Evolutionary conservation across 1,140 invertebrate species (phyloP), one percentile per base, ranked within the genome.

Genomic region (Carcinoscorpius rotundicauda): DNA sequence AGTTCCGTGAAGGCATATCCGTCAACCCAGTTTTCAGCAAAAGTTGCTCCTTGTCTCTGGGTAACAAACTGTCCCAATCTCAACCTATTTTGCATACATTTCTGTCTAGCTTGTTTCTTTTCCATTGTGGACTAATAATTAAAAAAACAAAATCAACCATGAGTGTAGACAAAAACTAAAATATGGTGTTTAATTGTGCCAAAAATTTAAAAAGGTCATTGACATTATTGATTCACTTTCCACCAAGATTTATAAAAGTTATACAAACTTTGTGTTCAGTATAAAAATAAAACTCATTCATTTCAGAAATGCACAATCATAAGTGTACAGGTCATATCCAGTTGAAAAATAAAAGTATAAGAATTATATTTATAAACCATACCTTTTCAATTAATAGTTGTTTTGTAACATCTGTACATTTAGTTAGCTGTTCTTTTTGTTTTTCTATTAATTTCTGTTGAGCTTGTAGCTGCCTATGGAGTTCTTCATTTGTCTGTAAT

Each of bases 21-120:
- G 81, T 99, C 96, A 73, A 95, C 96, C 96, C 97, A 99, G 81
- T 98, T 98, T 79, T 99, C 97, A 79, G 97, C 95, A 84, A 98
- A 99, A 69, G 93, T 94, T 69, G 95, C 95, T 61, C 96, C 96
- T 71, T 98, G 94, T 75, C 97, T 84, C 77, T 98, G 93, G 69
- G 95, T 98, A 60, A 97, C 93, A 83, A 99, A 99, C 80, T 99
- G 96, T 8, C 97, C 97, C 69, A 99, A 82, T 79, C 95, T 85
- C 75, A 98, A 83, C 78, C 94, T 86, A 82, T 99, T 98, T 78
- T 98, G 95, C 93, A 98, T 98, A 81, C 94, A 97, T 76, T 93
- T 92, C 76, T 97, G 93, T 69, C 96, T 82, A 67, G 93, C 92
- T 78, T 95, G 92, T 78, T 98, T 96, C 81, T 95, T 95, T 81